A percentile compares a stretch with the other conserved stretches of the same genome.
These are phyloP conservation scores for Crocodylus rhombifer DNA, from an alignment of 2,797 vertebrate genomes.

Conservation along the genomic window DNA sequence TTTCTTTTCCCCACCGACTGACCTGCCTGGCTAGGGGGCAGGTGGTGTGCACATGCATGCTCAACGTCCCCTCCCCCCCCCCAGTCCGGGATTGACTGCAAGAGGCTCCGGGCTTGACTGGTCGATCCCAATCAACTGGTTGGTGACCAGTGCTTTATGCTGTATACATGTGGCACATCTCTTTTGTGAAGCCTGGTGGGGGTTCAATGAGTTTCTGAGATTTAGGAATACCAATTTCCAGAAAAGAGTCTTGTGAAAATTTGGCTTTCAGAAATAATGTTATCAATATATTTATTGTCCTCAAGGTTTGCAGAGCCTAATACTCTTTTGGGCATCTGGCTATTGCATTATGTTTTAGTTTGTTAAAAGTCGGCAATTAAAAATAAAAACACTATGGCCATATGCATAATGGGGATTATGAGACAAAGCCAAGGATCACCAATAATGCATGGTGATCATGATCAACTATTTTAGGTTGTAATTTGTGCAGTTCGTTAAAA, in stretches of 20 bases:
- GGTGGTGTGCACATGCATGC: background rate
- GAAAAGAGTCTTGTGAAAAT: background rate
- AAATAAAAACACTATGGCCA: background rate
- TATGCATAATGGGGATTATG: background rate
- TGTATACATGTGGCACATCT: background rate
- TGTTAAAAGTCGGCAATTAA: background rate
- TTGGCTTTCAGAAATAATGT: background rate
- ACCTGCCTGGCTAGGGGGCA: rapidly evolving
- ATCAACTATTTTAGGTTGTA: background rate
- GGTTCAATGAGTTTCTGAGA: background rate
- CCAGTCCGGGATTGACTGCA: background rate
- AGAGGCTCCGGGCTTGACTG: too few relatives aligned
- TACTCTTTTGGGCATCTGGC: background rate
- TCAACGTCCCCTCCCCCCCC: too few relatives aligned
- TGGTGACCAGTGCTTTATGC: background rate
- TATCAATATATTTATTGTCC: background rate
- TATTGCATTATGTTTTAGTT: background rate
- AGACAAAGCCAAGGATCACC: background rate
- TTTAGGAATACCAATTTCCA: background rate
- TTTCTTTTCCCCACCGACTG: too few relatives aligned
- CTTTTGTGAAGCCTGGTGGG: background rate
- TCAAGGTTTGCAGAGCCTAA: background rate
- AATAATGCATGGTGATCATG: background rate
- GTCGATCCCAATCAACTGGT: too few relatives aligned
- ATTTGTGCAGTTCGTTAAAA: background rate